phyloP scores from a whole-genome alignment of 2,888 invertebrate genomes.

The Electrophaes corylata region DNA sequence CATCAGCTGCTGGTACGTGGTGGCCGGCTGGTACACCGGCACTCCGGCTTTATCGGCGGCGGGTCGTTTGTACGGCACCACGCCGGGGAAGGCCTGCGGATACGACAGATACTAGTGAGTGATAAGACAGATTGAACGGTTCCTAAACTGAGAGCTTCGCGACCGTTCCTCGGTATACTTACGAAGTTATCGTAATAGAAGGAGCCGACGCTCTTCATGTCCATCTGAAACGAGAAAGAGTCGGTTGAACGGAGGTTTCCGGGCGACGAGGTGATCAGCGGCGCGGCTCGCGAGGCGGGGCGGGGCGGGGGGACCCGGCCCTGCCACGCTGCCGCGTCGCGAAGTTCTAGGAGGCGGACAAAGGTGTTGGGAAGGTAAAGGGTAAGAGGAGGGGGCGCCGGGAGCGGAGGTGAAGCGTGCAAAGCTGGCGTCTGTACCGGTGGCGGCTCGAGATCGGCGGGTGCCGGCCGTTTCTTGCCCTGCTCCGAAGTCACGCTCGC shows the following conservation, averaged over 20 bases:
- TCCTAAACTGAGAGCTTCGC: constrained; percentile 9
- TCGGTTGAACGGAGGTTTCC: constrained; percentile 70
- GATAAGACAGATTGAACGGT: constrained; percentile 29
- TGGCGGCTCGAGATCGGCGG: constrained; percentile 87
- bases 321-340: constrained; percentile 53
- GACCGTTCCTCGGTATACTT: constrained; percentile 84
- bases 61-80: constrained; percentile 98
- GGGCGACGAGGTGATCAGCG: constrained; percentile 58
- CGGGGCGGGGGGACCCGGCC: constrained; percentile 58
- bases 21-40: constrained; percentile 97
- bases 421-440: constrained; percentile 94
- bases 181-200: constrained; percentile 98
- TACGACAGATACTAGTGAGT: constrained; percentile 33
- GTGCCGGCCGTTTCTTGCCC: constrained; percentile 97
- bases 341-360: constrained; percentile 55
- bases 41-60: constrained; percentile 98
- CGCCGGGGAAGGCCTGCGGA: constrained; percentile 95
- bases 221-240: constrained; percentile 92
- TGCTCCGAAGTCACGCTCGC: constrained; percentile 89
- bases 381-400: constrained; percentile 61
- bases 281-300: constrained; percentile 55
- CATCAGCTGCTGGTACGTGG: constrained; percentile 97
- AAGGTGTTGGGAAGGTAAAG: constrained; percentile 61
- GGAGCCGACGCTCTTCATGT: constrained; percentile 97
- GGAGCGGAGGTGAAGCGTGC: constrained; percentile 84